Evolutionary conservation across 2,797 vertebrate genomes (phyloP).

Genomic region (Ispidina picta): DNA sequence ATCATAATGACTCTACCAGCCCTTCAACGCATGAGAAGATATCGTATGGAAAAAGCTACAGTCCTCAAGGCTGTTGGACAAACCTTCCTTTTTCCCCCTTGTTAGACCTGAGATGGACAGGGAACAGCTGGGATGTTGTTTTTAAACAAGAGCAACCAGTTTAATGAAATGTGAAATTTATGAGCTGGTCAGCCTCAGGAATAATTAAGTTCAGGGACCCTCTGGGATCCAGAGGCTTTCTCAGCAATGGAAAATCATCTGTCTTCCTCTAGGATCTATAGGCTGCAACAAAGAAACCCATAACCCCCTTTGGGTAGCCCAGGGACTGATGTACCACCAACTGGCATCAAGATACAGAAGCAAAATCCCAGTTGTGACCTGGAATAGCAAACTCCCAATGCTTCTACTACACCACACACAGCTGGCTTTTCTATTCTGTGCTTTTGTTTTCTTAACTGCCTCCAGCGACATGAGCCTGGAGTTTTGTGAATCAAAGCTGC

Average conservation of each 20-base stretch:
- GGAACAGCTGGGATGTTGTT: not conserved
- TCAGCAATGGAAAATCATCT: constrained; percentile 21
- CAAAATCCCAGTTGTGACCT: not conserved
- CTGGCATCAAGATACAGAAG: not conserved
- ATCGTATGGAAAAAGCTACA: not conserved
- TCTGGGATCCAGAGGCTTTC: not conserved
- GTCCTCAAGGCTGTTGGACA: not conserved
- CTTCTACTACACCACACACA: not conserved
- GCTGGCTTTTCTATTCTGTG: not conserved
- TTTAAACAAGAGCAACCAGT: not conserved
- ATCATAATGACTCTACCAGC: constrained; percentile 21
- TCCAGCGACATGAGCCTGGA: not conserved
- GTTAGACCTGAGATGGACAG: not conserved
- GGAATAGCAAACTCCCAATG: not conserved
- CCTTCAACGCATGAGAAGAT: not conserved
- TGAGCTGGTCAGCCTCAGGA: not conserved
- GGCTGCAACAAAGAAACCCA: not conserved
- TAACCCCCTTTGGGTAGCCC: not conserved
- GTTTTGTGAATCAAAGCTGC: not conserved
- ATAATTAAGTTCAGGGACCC: not conserved
- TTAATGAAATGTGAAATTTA: not conserved
- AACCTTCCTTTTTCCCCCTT: not conserved
- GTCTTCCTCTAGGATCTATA: not conserved
- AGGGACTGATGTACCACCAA: not conserved
- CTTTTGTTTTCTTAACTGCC: not conserved